Percentiles rank a stretch among this genome's conserved stretches.
Conservation (phyloP, 2,797 vertebrate genomes). For the Stomatorhinus walkeri region DNA sequence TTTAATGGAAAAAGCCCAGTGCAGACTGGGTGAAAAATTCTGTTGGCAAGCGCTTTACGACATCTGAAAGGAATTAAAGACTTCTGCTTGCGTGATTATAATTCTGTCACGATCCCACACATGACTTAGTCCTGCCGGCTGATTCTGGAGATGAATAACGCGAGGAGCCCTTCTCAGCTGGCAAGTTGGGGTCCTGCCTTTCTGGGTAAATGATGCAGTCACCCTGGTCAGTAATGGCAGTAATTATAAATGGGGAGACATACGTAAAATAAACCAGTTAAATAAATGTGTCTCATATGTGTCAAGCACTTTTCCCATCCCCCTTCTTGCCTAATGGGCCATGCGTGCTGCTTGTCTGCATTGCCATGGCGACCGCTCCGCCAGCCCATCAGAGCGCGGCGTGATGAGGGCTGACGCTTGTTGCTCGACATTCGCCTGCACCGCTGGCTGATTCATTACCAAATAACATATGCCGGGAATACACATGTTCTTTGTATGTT, state of each 20-base stretch:
- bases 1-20: neutral
- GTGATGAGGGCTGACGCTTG: neutral
- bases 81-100: neutral
- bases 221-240: neutral
- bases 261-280: neutral
- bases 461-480: neutral
- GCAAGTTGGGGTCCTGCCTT: neutral
- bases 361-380: slow-evolving; percentile 3
- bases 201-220: neutral
- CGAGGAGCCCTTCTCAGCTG: neutral
- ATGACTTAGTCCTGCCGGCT: neutral
- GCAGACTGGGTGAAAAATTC: neutral
- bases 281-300: neutral
- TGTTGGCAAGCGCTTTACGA: neutral
- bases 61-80: slow-evolving; percentile 6
- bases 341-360: neutral
- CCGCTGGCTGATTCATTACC: neutral
- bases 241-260: neutral
- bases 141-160: neutral
- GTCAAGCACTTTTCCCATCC: neutral
- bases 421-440: neutral
- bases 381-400: neutral
- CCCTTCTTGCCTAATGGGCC: neutral
- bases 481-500: neutral
- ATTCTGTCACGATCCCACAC: neutral